A percentile compares a stretch with the other conserved stretches of the same genome.
Conservation (phyloP, 1,140 invertebrate species). For the Trichonephila inaurata region DNA sequence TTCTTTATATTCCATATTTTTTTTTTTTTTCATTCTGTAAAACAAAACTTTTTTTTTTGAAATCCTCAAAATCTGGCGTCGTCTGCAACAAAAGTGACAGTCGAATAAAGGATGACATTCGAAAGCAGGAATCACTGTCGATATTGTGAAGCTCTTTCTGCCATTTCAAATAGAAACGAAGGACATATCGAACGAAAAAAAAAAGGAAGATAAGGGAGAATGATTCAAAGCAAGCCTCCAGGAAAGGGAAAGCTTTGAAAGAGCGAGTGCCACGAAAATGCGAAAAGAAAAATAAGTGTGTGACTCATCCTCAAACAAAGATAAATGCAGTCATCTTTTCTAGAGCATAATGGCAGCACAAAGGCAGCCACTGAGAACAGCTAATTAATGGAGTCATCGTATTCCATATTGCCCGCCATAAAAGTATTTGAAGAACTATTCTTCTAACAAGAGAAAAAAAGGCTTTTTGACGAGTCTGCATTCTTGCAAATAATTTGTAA, state of each 20-base stretch:
- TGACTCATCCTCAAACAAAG: constrained; percentile 37
- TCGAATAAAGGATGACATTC: background rate
- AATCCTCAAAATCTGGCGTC: background rate
- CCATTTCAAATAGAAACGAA: background rate
- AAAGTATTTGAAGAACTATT: background rate
- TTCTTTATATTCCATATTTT: too few relatives aligned
- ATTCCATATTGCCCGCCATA: background rate
- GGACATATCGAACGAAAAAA: background rate
- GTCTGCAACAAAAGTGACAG: constrained; percentile 7
- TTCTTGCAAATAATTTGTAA: background rate
- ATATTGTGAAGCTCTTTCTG: background rate
- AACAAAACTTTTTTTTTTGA: background rate
- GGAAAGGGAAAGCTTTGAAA: background rate
- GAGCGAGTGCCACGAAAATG: background rate
- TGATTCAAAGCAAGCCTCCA: background rate
- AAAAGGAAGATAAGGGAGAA: background rate
- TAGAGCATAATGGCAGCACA: background rate
- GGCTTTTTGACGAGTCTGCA: background rate
- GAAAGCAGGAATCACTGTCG: constrained; percentile 33
- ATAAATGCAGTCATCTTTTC: constrained; percentile 38
- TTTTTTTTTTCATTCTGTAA: background rate
- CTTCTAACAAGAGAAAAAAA: background rate
- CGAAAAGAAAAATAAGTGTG: background rate
- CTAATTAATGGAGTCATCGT: constrained; percentile 33
- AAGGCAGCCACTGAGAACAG: background rate